Evolutionary conservation across 1,140 invertebrate genomes (phyloP).

Genomic region (Chionoecetes opilio): DNA sequence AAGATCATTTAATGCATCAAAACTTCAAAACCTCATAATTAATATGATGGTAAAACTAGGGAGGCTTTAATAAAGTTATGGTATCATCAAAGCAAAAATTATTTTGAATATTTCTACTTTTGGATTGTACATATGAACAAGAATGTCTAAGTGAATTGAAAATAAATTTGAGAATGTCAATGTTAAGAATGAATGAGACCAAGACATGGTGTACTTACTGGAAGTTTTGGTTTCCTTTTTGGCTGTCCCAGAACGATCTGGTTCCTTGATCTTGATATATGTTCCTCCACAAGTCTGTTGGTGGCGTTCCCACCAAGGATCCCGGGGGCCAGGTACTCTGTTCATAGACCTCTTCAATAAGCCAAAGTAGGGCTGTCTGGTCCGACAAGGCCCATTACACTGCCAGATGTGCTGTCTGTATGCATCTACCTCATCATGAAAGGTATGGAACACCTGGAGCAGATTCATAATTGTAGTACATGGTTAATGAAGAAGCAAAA

Average conservation of each 20-base stretch:
- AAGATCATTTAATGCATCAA: too few species aligned
- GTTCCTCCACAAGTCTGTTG: slow-evolving; percentile 91
- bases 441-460: slow-evolving; percentile 77
- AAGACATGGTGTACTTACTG: background rate
- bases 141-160: too few species aligned
- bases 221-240: slow-evolving; percentile 81
- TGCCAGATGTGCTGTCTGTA: slow-evolving; percentile 97
- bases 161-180: too few species aligned
- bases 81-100: too few species aligned
- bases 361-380: slow-evolving; percentile 93
- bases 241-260: slow-evolving; percentile 85
- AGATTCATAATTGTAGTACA: too few species aligned
- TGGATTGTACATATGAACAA: too few species aligned
- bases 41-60: too few species aligned
- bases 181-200: background rate
- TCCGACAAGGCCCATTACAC: slow-evolving; percentile 95
- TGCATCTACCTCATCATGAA: slow-evolving; percentile 91
- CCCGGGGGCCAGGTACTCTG: slow-evolving; percentile 93
- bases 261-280: slow-evolving; percentile 93
- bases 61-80: too few species aligned
- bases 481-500: too few species aligned
- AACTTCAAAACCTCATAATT: too few species aligned
- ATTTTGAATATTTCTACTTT: too few species aligned
- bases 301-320: slow-evolving; percentile 96
- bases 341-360: slow-evolving; percentile 90